Base-by-base conservation (phyloP, 2,888 invertebrate species). In the Plebejus argus region DNA sequence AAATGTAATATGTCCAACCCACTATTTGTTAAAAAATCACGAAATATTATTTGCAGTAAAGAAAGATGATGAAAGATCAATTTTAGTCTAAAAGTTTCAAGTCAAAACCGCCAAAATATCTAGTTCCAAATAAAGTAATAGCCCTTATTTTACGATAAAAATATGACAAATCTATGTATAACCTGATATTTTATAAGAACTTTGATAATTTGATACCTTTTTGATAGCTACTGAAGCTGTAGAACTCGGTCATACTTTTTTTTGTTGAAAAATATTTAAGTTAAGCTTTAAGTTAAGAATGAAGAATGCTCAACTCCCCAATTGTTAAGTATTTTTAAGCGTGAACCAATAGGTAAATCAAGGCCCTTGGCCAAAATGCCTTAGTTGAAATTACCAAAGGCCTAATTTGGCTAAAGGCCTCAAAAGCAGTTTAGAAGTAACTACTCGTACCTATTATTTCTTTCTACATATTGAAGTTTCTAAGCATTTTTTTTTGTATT, bases 1-100 rank as follows among this genome's bases (percentile, higher is more conserved):
- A 87, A 86, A 80, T 91, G 90, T 80, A 82, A 84, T 15, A 87
- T 80, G 79, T 80, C 86, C 78, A 82, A 88, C 23, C 81, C 82
- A 49, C 79, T 90, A 35, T 35, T 76, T 23, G 20, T 23, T 53
- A 71, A 77, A 20, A 74, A 49, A 18, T 23, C 49, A 66, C 66
- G 33, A 1, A 66, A 66, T 28, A 28, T 66, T 66, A 66, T 53
- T 18, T 74, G 74, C 23, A 18, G 53, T 28, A 53, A 74, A 49
- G 28, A 74, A 3, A 74, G 74, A 53, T 74, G 74, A 74, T 39
- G 39, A 70, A 28, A 49, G 18, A 53, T 28, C 15, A 66, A 12
- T 33, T 23, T 28, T 66, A 66, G 66, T 33, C 28, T 33, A 66
- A 33, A 66, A 28, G 33, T 33, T 12, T n/a, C 5, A 28, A 66